Percentiles rank a stretch among this genome's conserved stretches.
phyloP scores from a whole-genome alignment of 30 jellyfish, hydroid and myxozoan genomes.

The Turritopsis dohrnii region DNA sequence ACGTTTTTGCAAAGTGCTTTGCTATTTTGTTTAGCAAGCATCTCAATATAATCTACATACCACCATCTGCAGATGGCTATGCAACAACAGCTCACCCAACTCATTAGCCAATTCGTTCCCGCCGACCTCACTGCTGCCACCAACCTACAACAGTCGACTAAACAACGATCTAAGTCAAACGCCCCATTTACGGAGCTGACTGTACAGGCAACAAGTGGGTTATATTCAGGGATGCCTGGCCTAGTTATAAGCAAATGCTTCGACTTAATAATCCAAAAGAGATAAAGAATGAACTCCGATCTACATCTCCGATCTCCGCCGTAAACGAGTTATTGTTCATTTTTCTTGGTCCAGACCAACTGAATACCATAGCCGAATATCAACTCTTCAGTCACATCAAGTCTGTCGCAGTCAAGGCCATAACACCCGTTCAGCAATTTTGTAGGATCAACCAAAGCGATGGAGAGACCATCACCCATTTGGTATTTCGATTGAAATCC shows the following conservation, averaged over 20 bases:
- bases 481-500: neutral
- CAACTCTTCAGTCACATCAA: slow-evolving; percentile 27
- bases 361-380: neutral
- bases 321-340: slow-evolving; percentile 15
- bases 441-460: too few species aligned
- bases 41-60: too few species aligned
- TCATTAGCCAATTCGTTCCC: too few species aligned
- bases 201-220: neutral
- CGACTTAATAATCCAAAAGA: neutral
- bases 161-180: neutral
- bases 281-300: neutral
- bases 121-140: too few species aligned
- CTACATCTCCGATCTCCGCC: neutral
- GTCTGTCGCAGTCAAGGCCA: slow-evolving; percentile 22
- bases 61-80: too few species aligned
- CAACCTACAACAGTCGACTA: too few species aligned
- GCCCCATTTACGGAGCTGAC: neutral
- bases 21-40: too few species aligned
- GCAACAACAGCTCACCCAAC: too few species aligned
- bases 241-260: neutral
- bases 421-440: neutral
- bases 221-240: slow-evolving; percentile 1
- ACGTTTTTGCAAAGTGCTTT: too few species aligned
- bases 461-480: slow-evolving; percentile 6
- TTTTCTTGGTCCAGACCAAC: slow-evolving; percentile 19